These are phyloP conservation scores for Epinotia bilunana DNA, from an alignment of 2,888 invertebrate species.

Conservation along the genomic window DNA sequence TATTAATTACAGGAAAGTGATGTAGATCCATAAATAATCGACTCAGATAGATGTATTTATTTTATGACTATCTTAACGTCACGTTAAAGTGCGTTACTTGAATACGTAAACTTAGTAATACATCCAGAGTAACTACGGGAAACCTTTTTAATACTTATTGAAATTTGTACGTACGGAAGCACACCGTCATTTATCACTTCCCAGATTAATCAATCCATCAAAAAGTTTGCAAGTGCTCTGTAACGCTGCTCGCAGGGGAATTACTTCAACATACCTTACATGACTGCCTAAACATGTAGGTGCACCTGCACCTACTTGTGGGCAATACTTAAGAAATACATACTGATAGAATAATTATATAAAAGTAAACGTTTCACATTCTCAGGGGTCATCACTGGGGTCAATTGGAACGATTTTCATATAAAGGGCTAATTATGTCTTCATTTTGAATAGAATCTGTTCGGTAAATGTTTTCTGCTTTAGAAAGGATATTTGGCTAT, in stretches of 20 bases:
- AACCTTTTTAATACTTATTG: neutral
- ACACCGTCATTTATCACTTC: conserved; percentile 39
- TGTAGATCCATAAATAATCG: too few species aligned
- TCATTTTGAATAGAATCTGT: too few species aligned
- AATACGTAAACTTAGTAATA: neutral
- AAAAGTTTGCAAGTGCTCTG: conserved; percentile 33
- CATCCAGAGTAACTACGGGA: neutral
- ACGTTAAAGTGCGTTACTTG: neutral
- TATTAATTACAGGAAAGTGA: too few species aligned
- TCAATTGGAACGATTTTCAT: too few species aligned
- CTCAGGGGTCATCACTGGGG: too few species aligned
- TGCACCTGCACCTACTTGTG: too few species aligned
- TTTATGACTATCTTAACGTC: neutral
- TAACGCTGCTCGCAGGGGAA: conserved; percentile 12
- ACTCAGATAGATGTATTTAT: too few species aligned
- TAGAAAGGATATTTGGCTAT: too few species aligned
- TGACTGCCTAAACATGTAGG: neutral
- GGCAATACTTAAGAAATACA: neutral
- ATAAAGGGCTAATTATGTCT: too few species aligned
- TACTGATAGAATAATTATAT: too few species aligned
- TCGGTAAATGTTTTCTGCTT: too few species aligned
- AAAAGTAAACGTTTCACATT: too few species aligned
- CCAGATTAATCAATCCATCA: conserved; percentile 42
- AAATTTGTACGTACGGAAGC: conserved; percentile 13
- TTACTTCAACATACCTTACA: neutral